phyloP scores from a whole-genome alignment of 2,113 vertebrate species.

The Silurus meridionalis region DNA sequence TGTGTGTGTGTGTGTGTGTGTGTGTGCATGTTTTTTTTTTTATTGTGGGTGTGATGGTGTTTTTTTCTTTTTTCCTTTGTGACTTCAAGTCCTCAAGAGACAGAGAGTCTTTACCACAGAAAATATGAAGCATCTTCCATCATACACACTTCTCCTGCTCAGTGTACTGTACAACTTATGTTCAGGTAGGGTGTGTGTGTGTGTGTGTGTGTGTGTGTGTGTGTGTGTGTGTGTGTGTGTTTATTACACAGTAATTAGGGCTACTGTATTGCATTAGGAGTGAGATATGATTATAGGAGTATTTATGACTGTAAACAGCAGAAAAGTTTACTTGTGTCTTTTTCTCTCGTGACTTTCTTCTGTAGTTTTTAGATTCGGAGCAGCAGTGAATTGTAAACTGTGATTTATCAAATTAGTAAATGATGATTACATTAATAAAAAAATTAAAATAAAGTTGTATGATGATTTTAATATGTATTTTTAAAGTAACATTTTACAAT shows the following conservation, averaged over 20 bases:
- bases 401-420: background rate
- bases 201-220: conserved; percentile 11
- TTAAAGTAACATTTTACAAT: no score
- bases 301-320: background rate
- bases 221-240: conserved; percentile 19
- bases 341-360: background rate
- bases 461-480: no score
- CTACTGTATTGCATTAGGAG: no score
- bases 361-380: background rate
- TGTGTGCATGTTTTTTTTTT: background rate
- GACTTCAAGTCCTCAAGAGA: background rate
- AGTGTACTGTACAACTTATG: background rate
- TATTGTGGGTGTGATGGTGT: no score
- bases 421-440: no score
- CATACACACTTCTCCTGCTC: conserved; percentile 11
- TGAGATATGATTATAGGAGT: no score
- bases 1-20: background rate
- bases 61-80: background rate
- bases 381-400: background rate
- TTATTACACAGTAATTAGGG: background rate
- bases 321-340: no score
- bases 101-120: background rate
- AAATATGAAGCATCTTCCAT: conserved; percentile 11
- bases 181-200: background rate
- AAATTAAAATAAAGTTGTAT: no score